Evolutionary conservation across 2,888 invertebrate species (phyloP), one percentile per base, ranked within the genome.

Genomic region (Drosophila crucigera): DNA sequence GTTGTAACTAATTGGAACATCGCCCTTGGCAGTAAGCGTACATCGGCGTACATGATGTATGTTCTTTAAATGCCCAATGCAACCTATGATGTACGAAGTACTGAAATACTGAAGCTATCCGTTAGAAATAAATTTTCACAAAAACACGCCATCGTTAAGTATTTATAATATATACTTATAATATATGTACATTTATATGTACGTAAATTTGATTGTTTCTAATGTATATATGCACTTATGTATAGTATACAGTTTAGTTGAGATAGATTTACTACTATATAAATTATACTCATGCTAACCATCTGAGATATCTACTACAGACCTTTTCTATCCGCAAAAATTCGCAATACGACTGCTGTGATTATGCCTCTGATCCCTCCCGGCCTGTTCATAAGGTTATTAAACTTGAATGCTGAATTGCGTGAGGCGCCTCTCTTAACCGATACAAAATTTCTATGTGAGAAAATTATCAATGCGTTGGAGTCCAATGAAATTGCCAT

Each of bases 391-490:
- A 90, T 89, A 83, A 82, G 84, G 90, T 78, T 79, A 84, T 91
- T 91, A 91, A 91, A 90, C 84, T 83, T 84, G 83, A 88, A 88
- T 87, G 74, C 82, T 77, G 75, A 79, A 91, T 91, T 91, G 91
- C 91, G 91, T 91, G 91, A 84, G 91, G 91, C 91, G 91, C 91
- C 91, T 90, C 83, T 85, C 83, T 90, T 75, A 84, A 76, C 74
- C 79, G 83, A 83, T 89, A 63, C 74, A 83, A 81, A 70, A 82
- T 78, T 86, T 84, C 83, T 84, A 91, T 91, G 91, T 91, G 91
- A 90, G 91, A 90, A 91, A 90, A 91, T 91, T 89, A 90, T 85
- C 90, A 90, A 83, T 91, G 91, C 91, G 91, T 91, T 89, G 90
- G 90, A 91, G 90, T 91, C 83, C 71, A 87, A 83, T 85, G 66